Conservation (phyloP, 53 echinoderm and acorn worm genomes). For the Actinopyga echinites region DNA sequence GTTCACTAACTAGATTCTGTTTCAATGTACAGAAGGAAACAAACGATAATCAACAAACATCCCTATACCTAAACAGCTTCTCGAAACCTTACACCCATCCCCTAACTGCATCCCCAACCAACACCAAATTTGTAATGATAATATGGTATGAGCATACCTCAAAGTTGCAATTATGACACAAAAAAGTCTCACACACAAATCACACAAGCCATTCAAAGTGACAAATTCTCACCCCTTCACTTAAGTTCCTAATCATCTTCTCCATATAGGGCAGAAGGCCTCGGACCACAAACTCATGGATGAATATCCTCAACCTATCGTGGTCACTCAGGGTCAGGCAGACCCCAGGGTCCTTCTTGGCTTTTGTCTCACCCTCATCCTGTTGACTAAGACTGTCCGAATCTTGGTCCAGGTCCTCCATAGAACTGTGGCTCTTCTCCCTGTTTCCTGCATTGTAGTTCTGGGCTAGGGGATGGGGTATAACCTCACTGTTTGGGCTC, state of each 20-base stretch:
- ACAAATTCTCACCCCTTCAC: constrained; percentile 76
- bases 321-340: constrained; percentile 92
- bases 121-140: too few species aligned
- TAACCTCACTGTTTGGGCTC: constrained; percentile 79
- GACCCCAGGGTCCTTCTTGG: constrained; percentile 64
- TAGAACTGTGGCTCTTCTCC: constrained; percentile 50
- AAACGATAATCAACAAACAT: too few species aligned
- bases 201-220: background rate
- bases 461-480: constrained; percentile 82
- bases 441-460: background rate
- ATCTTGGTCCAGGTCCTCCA: constrained; percentile 47
- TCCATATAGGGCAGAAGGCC: constrained; percentile 95
- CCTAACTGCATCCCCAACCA: too few species aligned
- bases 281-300: constrained; percentile 95
- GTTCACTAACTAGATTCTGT: too few species aligned
- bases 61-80: too few species aligned
- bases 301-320: constrained; percentile 85
- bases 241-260: constrained; percentile 82
- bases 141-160: too few species aligned
- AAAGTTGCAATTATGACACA: too few species aligned
- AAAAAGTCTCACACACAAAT: too few species aligned
- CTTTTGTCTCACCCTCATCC: background rate
- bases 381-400: constrained; percentile 24
- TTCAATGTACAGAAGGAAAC: too few species aligned
- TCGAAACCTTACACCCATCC: too few species aligned